A percentile compares a stretch with the other conserved stretches of the same genome.
phyloP scores from a whole-genome alignment of 2,888 invertebrate genomes.

The Philopedon plagiatum region DNA sequence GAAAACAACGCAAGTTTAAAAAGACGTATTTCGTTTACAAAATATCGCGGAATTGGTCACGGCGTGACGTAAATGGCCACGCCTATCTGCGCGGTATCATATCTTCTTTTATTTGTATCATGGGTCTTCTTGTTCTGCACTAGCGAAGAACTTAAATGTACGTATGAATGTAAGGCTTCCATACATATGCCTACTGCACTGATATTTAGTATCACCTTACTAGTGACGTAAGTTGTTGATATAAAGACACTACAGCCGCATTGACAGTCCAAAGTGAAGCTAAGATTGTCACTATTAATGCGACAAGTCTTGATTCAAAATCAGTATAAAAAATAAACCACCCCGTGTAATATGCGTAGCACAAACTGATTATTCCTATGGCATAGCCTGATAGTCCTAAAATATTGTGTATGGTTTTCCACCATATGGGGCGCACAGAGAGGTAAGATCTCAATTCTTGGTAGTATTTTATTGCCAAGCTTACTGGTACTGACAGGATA shows the following conservation, averaged over 20 bases:
- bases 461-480: slow-evolving; percentile 58
- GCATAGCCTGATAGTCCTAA: slow-evolving; percentile 62
- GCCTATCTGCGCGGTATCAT: too few relatives aligned
- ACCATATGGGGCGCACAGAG: slow-evolving; percentile 57
- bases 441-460: slow-evolving; percentile 54
- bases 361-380: slow-evolving; percentile 62
- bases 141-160: too few relatives aligned
- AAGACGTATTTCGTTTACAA: too few relatives aligned
- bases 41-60: too few relatives aligned
- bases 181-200: too few relatives aligned
- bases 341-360: slow-evolving; percentile 60
- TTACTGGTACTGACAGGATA: slow-evolving; percentile 57
- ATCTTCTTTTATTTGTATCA: too few relatives aligned
- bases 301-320: slow-evolving; percentile 58
- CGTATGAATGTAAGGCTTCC: too few relatives aligned
- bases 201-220: slow-evolving; percentile 15
- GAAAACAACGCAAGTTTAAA: too few relatives aligned
- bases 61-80: too few relatives aligned
- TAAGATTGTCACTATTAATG: slow-evolving; percentile 58
- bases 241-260: slow-evolving; percentile 58
- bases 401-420: slow-evolving; percentile 62
- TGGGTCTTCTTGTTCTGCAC: too few relatives aligned
- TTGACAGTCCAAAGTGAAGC: slow-evolving; percentile 61
- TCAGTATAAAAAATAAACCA: slow-evolving; percentile 61
- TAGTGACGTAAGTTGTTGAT: slow-evolving; percentile 57